A percentile compares a stretch with the other conserved stretches of the same genome.
phyloP scores from a whole-genome alignment of 2,113 vertebrate genomes.

The Anser brachyrhynchus region DNA sequence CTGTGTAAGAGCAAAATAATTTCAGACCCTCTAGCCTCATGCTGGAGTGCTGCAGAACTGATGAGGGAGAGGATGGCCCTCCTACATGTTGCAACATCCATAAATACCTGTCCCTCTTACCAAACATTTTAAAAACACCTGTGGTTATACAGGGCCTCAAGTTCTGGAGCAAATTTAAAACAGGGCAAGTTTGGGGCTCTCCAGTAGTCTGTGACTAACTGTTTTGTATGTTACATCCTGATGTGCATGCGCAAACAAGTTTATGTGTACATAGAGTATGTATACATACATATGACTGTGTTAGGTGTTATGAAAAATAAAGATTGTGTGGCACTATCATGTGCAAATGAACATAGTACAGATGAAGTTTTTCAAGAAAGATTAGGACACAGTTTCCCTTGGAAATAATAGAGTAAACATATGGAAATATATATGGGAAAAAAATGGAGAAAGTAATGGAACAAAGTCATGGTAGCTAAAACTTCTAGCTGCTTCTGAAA shows the following conservation, averaged over 20 bases:
- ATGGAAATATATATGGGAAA: neutral
- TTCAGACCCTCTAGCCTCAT: neutral
- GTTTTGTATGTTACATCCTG: neutral
- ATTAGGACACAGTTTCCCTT: neutral
- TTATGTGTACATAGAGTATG: fast-evolving
- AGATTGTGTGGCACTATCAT: fast-evolving
- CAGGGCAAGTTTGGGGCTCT: neutral
- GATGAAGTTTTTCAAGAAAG: neutral
- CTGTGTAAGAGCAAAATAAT: neutral
- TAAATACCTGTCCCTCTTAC: neutral
- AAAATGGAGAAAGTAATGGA: neutral
- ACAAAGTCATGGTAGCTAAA: neutral
- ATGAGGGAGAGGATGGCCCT: neutral
- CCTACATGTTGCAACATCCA: fast-evolving
- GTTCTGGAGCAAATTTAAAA: neutral
- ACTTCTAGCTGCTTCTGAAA: neutral
- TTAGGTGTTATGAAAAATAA: neutral
- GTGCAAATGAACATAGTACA: neutral
- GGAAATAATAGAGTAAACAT: neutral
- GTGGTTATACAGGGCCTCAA: neutral
- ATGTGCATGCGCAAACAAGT: neutral
- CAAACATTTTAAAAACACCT: neutral
- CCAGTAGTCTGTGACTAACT: neutral
- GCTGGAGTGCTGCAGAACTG: neutral
- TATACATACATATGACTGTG: too few species aligned